phyloP scores from a whole-genome alignment of 2,888 invertebrate species.

The Poecilobothrus nobilitatus region DNA sequence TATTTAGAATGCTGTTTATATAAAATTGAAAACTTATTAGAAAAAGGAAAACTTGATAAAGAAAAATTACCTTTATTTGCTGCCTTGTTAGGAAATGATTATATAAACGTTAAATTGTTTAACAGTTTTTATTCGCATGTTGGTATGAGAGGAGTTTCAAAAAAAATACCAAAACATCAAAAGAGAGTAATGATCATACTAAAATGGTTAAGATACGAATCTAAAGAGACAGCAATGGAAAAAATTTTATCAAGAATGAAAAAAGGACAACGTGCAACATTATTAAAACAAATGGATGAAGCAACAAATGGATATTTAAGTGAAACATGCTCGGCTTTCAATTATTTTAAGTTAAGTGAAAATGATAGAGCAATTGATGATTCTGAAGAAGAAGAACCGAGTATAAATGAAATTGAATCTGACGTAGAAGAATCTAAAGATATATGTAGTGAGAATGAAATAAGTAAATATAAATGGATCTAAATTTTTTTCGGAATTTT shows the following conservation, averaged over 20 bases:
- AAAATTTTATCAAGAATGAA: conserved; percentile 58
- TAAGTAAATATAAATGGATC: too few species aligned
- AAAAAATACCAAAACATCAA: conserved; percentile 51
- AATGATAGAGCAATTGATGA: conserved; percentile 9
- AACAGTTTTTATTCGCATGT: conserved; percentile 60
- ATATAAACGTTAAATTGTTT: conserved; percentile 60
- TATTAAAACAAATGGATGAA: conserved; percentile 52
- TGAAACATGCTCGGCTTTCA: conserved; percentile 50
- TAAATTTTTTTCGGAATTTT: too few species aligned
- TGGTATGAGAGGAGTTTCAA: conserved; percentile 43
- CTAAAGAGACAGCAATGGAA: conserved; percentile 57
- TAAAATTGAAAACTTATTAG: conserved; percentile 58
- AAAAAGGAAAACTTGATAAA: conserved; percentile 54
- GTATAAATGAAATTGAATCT: conserved; percentile 13
- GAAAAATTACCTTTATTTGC: conserved; percentile 69
- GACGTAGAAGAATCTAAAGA: conserved; percentile 23
- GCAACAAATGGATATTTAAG: conserved; percentile 58
- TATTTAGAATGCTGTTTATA: conserved; percentile 61
- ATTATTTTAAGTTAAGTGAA: conserved; percentile 46
- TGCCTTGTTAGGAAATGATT: conserved; percentile 83
- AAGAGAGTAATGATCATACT: conserved; percentile 62
- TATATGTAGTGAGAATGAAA: background rate
- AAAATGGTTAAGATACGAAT: conserved; percentile 66
- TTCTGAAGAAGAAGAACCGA: conserved; percentile 15
- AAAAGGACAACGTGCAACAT: conserved; percentile 47